phyloP scores from a whole-genome alignment of 2,113 vertebrate genomes.

The Stegostoma tigrinum region DNA sequence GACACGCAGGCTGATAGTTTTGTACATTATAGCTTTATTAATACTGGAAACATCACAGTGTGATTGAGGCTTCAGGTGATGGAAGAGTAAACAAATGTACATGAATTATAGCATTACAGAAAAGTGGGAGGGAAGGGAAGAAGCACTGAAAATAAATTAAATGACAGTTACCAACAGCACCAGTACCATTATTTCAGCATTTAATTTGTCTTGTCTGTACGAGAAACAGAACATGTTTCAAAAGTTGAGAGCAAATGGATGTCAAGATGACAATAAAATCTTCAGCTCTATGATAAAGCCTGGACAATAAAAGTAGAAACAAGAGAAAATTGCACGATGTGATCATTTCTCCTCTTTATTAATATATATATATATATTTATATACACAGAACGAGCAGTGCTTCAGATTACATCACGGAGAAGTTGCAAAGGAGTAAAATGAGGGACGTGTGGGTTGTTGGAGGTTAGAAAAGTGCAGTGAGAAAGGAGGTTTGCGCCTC shows the following conservation, averaged over 20 bases:
- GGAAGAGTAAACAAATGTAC: conserved; percentile 9
- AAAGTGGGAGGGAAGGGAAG: neutral
- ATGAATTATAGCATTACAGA: conserved; percentile 28
- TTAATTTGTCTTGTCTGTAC: neutral
- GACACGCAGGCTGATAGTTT: neutral
- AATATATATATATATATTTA: conserved; percentile 17
- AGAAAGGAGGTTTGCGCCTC: neutral
- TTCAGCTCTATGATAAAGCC: neutral
- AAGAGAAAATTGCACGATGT: neutral
- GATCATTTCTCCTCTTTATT: neutral
- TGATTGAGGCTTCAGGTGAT: neutral
- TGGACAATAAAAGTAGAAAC: neutral
- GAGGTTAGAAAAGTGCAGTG: neutral
- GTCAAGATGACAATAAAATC: neutral
- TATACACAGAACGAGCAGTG: neutral
- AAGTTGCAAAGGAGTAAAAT: neutral
- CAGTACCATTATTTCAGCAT: neutral
- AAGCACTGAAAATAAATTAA: conserved; percentile 34
- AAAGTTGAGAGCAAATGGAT: too few relatives aligned
- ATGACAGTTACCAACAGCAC: conserved; percentile 16
- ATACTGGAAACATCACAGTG: conserved; percentile 33
- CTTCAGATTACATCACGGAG: neutral
- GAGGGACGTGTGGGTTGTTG: neutral
- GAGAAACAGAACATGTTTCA: neutral
- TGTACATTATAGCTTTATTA: conserved; percentile 31